Base-by-base conservation (phyloP, 2,113 vertebrate species). In the Cryptomyrus ogoouensis region DNA sequence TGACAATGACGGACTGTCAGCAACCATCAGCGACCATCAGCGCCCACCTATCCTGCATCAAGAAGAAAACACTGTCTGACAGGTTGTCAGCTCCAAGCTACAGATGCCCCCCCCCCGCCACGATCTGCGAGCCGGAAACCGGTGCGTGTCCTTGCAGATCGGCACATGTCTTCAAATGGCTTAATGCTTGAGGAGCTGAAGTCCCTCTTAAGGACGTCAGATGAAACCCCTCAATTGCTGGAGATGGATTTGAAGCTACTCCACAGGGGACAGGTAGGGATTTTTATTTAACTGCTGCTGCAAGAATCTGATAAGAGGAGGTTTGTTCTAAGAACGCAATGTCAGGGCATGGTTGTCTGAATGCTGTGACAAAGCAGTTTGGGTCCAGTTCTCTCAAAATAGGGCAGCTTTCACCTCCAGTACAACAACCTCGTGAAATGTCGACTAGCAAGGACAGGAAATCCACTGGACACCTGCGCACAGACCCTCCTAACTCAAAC, bases 291-390 rank as follows among this genome's bases (percentile, higher is more conserved):
- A 93, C 94, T 88, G 92, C 92, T 92, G 92, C 93, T 94, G 94
- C 93, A 95, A 95, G 95, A 95, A 93, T 93, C 93, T 87, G 95
- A 95, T 95, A 95, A 95, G 93, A 92, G 93, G 94, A 90, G 93
- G 95, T 94, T 95, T 96, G 94, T 95, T 95, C 94, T 94, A 93
- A 80, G 93, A 92, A 94, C n/a, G 94, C 94, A 95, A 94, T 94
- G 95, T 94, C 95, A 94, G 95, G 94, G 93, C 94, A 95, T 95
- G 95, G 94, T 95, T 95, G 95, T 95, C 94, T 92, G 93, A 94
- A 93, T 92, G 91, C 92, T 66, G 89, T 92, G 84, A 70, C 66
- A 17, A n/a, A 80, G 85, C 89, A 88, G 84, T 77, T 62, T 42
- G 24, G 31, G n/a, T 53, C 42, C 52, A 49, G 56, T 4, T 31